Evolutionary conservation across 2,888 invertebrate species (phyloP).

Genomic region (Pachycephus smyrnensis): DNA sequence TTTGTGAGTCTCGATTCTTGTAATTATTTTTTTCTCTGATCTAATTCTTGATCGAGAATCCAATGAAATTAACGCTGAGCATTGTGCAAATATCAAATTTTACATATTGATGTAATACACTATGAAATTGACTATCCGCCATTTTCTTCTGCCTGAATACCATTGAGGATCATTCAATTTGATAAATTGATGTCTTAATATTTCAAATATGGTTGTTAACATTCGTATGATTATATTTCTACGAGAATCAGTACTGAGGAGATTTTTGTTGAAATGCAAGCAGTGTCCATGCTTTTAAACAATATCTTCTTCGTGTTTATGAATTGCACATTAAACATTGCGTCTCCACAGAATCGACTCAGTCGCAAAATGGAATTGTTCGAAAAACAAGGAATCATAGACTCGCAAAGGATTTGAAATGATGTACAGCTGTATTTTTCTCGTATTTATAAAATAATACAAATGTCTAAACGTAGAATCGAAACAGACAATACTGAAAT

Average conservation of each 20-base stretch:
- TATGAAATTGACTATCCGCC: not conserved
- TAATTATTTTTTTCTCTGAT: not conserved
- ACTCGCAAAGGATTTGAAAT: not conserved
- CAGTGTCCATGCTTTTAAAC: not conserved
- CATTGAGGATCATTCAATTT: not conserved
- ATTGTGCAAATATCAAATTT: not conserved
- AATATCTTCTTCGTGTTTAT: not conserved
- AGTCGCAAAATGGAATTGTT: not conserved
- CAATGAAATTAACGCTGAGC: not conserved
- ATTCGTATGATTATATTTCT: not conserved
- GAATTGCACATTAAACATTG: not conserved
- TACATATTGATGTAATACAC: not conserved
- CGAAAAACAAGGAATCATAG: not conserved
- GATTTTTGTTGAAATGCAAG: not conserved
- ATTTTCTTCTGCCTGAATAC: not conserved
- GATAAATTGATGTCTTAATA: not conserved
- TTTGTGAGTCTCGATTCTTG: not conserved
- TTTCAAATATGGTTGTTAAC: not conserved
- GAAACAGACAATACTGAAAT: not conserved
- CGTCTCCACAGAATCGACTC: not conserved
- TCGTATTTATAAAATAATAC: not conserved
- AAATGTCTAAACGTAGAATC: not conserved
- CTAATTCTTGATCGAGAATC: not conserved
- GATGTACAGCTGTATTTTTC: not conserved
- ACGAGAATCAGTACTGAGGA: not conserved